A percentile compares a stretch with the other conserved stretches of the same genome.
These are phyloP conservation scores for Labeo calbasu DNA, from an alignment of 2,797 vertebrate genomes.

Conservation along the genomic window DNA sequence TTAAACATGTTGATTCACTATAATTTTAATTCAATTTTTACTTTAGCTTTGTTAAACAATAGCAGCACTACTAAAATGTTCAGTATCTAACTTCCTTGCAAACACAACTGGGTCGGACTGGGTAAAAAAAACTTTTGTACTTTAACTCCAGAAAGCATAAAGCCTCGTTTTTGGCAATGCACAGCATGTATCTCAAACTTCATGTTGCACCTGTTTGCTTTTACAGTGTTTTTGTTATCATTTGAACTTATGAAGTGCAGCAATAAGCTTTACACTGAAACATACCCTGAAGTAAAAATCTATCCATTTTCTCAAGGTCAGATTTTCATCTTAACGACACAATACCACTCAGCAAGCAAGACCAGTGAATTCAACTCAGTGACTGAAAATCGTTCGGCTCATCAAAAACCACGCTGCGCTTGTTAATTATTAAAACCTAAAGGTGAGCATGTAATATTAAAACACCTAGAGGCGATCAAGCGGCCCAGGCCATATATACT, in stretches of 20 bases:
- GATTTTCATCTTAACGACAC: conserved; percentile 54
- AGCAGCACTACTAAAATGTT: not conserved
- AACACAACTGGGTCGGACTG: not conserved
- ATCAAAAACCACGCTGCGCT: conserved; percentile 74
- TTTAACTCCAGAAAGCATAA: not conserved
- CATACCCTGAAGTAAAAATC: conserved; percentile 24
- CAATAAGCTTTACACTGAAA: conserved; percentile 38
- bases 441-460: conserved; percentile 81
- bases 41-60: too few species aligned
- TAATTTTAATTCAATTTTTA: too few species aligned
- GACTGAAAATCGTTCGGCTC: conserved; percentile 70
- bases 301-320: conserved; percentile 35
- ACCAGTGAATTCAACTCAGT: conserved; percentile 53
- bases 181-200: not conserved
- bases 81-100: not conserved
- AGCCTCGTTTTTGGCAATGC: not conserved
- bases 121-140: not conserved
- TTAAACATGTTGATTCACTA: too few species aligned
- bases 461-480: conserved; percentile 72
- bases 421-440: conserved; percentile 80
- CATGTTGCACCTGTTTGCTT: conserved; percentile 3
- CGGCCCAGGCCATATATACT: conserved; percentile 59
- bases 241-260: conserved; percentile 19
- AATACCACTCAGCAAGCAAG: conserved; percentile 56
- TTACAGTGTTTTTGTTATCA: conserved; percentile 11